Conservation (phyloP, 1,140 invertebrate genomes). For the Conus betulinus region DNA sequence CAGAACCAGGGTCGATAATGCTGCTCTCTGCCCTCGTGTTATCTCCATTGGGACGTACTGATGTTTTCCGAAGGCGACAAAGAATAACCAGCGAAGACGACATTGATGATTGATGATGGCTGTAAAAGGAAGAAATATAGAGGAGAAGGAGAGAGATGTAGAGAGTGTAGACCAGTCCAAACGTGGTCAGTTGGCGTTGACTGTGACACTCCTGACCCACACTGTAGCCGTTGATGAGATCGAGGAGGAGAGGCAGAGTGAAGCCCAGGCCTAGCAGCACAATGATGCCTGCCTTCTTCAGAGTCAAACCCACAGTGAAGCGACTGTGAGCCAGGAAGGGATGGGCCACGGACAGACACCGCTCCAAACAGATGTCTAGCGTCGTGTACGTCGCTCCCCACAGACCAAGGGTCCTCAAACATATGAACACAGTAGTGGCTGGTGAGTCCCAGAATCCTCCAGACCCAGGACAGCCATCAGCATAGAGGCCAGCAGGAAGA, state of each 20-base stretch:
- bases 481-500: constrained; percentile 14
- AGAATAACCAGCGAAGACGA: constrained; percentile 25
- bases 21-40: not conserved
- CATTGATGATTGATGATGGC: constrained; percentile 31
- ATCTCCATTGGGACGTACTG: not conserved
- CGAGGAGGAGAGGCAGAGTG: constrained; percentile 22
- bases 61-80: constrained; percentile 17
- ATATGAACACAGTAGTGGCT: constrained; percentile 12
- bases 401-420: not conserved
- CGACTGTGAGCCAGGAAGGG: constrained; percentile 24
- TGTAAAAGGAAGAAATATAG: constrained; percentile 26
- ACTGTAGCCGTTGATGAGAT: constrained; percentile 28
- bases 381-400: constrained; percentile 30
- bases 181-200: not conserved
- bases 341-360: not conserved
- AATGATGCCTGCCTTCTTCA: not conserved
- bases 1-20: constrained; percentile 26
- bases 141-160: constrained; percentile 33
- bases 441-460: not conserved
- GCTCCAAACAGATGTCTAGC: constrained; percentile 22
- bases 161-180: constrained; percentile 32
- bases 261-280: constrained; percentile 20
- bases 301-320: constrained; percentile 1
- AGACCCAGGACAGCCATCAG: not conserved
- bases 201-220: not conserved